Evolutionary conservation across 2,888 invertebrate species (phyloP), one percentile per base, ranked within the genome.

Genomic region (Epistrophe grossulariae): DNA sequence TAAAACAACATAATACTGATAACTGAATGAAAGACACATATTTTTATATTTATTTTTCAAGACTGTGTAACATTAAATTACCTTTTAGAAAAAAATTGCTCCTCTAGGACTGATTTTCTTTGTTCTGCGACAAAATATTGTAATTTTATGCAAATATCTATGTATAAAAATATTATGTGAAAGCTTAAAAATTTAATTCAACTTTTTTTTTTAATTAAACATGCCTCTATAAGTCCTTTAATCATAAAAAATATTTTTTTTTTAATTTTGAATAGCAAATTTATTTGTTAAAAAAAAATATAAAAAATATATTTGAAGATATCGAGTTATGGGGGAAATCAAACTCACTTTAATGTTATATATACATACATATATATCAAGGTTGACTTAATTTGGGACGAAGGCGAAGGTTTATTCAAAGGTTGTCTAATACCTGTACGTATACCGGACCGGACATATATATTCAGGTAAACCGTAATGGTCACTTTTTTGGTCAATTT

Each of bases 401-500:
- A n/a, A 7, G 31, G n/a, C 19, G 52, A 52, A 24, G 11, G 2
- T 55, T 28, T 55, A 28, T 28, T 55, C 4, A 15, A 55, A 28
- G 55, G 15, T n/a, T 15, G 8, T 9, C 55, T 8, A 15, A 52
- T 17, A 9, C 3, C 17, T 2, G 3, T 8, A 28, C 1, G 5
- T 11, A 24, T 24, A 59, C 59, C 59, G 17, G 11, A 19, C 59
- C 35, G 64, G 64, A 64, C 17, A n/a, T 28, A 28, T 10, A 45
- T 24, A 31, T 45, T 28, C 45, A 31, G 45, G 38, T 70, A 70
- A 48, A 62, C 66, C 40, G 11, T 45, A 74, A 72, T 71, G 59
- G 59, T 52, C 43, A 79, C 50, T 79, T 72, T 84, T 64, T 76
- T 79, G 79, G 76, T 45, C 64, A 76, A 19, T 76, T 76, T 72